Evolutionary conservation across 2,888 invertebrate genomes (phyloP).

Genomic region (Netelia fuscicornis): DNA sequence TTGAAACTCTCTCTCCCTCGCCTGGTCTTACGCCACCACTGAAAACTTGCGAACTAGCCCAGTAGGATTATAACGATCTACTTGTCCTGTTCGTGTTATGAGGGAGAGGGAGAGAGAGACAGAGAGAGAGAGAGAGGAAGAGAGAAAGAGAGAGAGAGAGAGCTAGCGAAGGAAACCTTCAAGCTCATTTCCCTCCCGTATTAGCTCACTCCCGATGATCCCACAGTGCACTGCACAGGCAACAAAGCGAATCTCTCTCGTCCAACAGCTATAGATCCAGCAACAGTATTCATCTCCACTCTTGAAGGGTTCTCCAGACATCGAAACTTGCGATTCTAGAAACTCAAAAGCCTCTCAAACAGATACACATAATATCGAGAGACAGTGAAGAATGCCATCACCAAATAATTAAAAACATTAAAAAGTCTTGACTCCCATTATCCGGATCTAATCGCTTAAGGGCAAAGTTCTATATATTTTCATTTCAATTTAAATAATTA

Average conservation of each 20-base stretch:
- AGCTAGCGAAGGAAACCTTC: constrained; percentile 27
- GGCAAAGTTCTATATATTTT: too few species aligned
- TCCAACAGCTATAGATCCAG: constrained; percentile 36
- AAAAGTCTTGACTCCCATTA: too few species aligned
- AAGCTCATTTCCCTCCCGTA: constrained; percentile 45
- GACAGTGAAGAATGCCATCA: not conserved
- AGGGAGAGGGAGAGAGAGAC: constrained; percentile 5
- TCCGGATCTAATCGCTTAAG: too few species aligned
- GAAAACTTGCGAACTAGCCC: constrained; percentile 53
- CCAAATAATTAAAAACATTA: too few species aligned
- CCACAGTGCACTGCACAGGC: constrained; percentile 41
- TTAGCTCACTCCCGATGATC: constrained; percentile 62
- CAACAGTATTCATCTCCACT: constrained; percentile 35
- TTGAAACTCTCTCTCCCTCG: constrained; percentile 1
- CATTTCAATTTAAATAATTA: too few species aligned
- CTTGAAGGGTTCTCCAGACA: constrained; percentile 48
- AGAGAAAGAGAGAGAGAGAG: constrained; percentile 47
- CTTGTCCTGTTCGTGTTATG: constrained; percentile 47
- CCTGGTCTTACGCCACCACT: not conserved
- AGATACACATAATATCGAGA: not conserved
- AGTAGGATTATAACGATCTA: constrained; percentile 54
- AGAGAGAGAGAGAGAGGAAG: constrained; percentile 49
- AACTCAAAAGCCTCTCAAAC: constrained; percentile 56
- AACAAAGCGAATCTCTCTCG: constrained; percentile 53
- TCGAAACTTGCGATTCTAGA: constrained; percentile 65